A percentile compares a stretch with the other conserved stretches of the same genome.
These are phyloP conservation scores for Falco punctatus DNA, from an alignment of 2,113 vertebrate genomes.

Conservation along the genomic window DNA sequence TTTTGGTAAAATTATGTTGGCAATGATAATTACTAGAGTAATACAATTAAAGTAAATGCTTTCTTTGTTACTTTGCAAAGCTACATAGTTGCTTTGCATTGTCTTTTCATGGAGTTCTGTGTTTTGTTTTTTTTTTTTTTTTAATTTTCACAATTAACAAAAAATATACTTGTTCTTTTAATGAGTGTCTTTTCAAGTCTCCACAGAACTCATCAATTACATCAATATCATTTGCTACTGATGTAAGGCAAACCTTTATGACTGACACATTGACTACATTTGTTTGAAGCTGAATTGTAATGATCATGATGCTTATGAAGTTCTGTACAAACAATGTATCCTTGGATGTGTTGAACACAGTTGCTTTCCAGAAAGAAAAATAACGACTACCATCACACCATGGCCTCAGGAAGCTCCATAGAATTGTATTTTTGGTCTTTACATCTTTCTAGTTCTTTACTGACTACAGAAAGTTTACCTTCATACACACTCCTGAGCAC, in stretches of 20 bases:
- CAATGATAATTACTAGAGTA: background rate
- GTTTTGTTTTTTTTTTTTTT: background rate
- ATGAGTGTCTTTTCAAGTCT: background rate
- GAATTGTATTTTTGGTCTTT: background rate
- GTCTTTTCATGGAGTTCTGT: background rate
- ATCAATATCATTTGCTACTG: background rate
- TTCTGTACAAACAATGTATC: background rate
- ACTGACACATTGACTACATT: background rate
- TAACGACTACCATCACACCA: background rate
- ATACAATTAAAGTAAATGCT: background rate
- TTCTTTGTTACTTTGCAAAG: background rate
- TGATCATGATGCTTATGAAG: background rate
- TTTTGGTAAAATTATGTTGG: background rate
- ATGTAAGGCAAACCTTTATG: background rate
- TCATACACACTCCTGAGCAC: background rate
- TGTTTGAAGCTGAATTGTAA: background rate
- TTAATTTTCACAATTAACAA: background rate
- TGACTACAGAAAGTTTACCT: background rate
- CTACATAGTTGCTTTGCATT: background rate
- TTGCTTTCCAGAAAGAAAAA: background rate
- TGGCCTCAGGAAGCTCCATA: background rate
- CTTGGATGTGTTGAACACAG: background rate
- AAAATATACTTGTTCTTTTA: background rate
- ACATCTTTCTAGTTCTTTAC: background rate
- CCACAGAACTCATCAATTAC: background rate